Evolutionary conservation across 2,797 vertebrate species (phyloP).

Genomic region (Buceros bicornis): DNA sequence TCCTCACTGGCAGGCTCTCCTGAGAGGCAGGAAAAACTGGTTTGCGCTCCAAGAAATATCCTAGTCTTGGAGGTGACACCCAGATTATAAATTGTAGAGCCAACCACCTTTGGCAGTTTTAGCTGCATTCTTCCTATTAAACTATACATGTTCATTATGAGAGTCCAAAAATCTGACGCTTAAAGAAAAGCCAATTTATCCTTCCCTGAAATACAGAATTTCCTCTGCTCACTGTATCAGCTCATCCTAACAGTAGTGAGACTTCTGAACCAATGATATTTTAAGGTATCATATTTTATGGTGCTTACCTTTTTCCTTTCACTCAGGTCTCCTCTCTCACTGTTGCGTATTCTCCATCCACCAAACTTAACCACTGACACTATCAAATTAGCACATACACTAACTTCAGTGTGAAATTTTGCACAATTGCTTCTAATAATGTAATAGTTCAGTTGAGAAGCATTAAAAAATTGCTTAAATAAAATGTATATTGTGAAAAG

Average conservation of each 20-base stretch:
- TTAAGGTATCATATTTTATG: neutral
- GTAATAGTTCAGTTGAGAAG: neutral
- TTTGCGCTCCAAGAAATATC: neutral
- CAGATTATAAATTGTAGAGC: neutral
- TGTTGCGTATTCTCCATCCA: neutral
- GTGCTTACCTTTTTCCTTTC: neutral
- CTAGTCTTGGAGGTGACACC: neutral
- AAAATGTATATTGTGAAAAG: neutral
- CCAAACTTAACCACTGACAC: neutral
- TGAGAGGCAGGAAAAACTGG: neutral
- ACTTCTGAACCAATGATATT: neutral
- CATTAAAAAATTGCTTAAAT: neutral
- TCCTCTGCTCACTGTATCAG: neutral
- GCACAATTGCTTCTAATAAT: neutral
- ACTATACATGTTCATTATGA: neutral
- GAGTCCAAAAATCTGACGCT: neutral
- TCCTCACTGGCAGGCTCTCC: neutral
- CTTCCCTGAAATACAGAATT: neutral
- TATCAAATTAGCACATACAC: neutral
- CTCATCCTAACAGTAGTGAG: neutral
- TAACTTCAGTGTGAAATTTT: neutral
- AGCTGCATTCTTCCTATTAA: neutral
- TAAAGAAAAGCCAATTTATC: neutral
- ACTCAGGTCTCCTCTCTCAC: neutral
- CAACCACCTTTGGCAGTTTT: neutral